Evolutionary conservation across 2,113 vertebrate species (phyloP).

Genomic region (Arvicanthis niloticus): DNA sequence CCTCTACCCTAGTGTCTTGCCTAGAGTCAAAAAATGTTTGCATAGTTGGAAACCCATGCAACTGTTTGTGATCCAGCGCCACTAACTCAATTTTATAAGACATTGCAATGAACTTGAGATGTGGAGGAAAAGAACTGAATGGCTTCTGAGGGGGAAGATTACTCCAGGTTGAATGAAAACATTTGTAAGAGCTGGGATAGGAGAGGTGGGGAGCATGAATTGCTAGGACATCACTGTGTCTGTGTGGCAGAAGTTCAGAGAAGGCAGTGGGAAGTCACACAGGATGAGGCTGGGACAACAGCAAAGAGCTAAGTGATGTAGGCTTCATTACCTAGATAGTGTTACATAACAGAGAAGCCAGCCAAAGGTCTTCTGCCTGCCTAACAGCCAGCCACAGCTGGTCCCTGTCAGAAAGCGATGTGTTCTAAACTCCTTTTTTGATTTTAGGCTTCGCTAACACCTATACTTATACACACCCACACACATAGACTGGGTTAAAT

Average conservation of each 20-base stretch:
- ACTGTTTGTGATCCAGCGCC: not conserved
- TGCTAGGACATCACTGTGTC: not conserved
- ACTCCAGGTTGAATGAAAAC: not conserved
- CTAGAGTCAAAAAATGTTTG: not conserved
- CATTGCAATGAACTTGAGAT: not conserved
- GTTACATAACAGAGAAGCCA: not conserved
- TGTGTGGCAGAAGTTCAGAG: not conserved
- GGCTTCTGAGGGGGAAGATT: not conserved
- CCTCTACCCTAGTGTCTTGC: not conserved
- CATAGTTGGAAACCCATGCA: constrained; percentile 1
- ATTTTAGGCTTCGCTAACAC: constrained; percentile 22
- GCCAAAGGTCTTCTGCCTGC: not conserved
- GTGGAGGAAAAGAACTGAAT: not conserved
- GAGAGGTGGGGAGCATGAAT: not conserved
- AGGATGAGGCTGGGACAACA: not conserved
- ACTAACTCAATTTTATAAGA: not conserved
- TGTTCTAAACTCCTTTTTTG: constrained; percentile 26
- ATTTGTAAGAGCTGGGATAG: not conserved
- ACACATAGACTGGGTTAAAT: not conserved
- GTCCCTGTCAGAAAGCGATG: not conserved
- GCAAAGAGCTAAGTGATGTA: not conserved
- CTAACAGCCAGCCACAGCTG: not conserved
- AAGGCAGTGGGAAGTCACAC: not conserved
- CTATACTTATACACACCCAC: not conserved
- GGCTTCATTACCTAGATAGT: not conserved